phyloP scores from a whole-genome alignment of 2,797 vertebrate genomes.

The Telmatherina bonti region DNA sequence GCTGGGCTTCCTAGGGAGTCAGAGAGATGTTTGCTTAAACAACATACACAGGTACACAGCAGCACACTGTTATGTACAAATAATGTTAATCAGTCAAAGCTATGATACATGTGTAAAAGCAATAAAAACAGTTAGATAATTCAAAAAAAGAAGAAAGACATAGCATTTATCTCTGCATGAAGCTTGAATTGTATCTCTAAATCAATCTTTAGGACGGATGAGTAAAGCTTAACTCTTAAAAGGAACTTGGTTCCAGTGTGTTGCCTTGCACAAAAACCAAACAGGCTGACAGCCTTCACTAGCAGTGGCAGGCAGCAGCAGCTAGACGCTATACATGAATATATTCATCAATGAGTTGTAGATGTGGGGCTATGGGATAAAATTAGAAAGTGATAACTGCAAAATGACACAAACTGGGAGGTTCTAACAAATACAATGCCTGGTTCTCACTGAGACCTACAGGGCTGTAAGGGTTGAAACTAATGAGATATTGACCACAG shows the following conservation, averaged over 20 bases:
- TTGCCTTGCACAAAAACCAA: slow-evolving; percentile 28
- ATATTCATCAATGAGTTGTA: slow-evolving; percentile 49
- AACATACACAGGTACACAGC: slow-evolving; percentile 33
- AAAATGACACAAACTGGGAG: slow-evolving; percentile 13
- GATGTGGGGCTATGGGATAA: slow-evolving; percentile 22
- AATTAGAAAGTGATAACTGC: slow-evolving; percentile 36
- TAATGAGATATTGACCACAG: slow-evolving; percentile 15
- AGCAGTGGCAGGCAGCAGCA: slow-evolving; percentile 38
- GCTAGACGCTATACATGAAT: slow-evolving; percentile 36
- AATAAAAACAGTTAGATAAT: slow-evolving; percentile 2
- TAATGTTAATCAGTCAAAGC: neutral
- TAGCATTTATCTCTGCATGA: neutral
- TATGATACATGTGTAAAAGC: neutral
- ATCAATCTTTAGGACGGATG: slow-evolving; percentile 11
- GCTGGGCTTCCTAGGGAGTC: slow-evolving; percentile 27
- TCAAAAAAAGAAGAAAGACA: neutral
- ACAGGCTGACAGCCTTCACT: slow-evolving; percentile 37
- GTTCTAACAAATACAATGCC: neutral
- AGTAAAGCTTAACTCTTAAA: slow-evolving; percentile 27
- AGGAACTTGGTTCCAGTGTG: slow-evolving; percentile 30
- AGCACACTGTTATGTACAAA: neutral
- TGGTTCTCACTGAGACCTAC: slow-evolving; percentile 1
- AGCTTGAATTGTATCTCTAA: slow-evolving; percentile 13
- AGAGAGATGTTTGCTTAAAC: too few species aligned
- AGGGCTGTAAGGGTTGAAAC: slow-evolving; percentile 3